A percentile compares a stretch with the other conserved stretches of the same genome.
Evolutionary conservation across 1,140 invertebrate genomes (phyloP).

Genomic region (Platyura marginata): DNA sequence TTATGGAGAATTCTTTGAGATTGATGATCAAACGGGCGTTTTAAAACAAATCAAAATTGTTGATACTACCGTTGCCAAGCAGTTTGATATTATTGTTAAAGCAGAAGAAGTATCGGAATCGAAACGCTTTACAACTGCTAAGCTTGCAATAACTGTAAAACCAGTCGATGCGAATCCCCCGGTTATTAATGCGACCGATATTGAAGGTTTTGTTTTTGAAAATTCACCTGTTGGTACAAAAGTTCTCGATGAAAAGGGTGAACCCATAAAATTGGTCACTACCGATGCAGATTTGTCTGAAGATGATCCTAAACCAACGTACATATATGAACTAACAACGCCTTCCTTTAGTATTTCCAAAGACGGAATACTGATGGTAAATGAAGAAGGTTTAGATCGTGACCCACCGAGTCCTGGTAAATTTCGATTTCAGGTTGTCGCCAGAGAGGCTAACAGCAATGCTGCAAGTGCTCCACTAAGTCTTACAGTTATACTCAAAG

Average conservation of each 20-base stretch:
- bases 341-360: conserved; percentile 62
- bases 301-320: conserved; percentile 51
- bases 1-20: conserved; percentile 66
- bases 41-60: conserved; percentile 63
- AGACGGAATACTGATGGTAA: conserved; percentile 54
- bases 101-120: conserved; percentile 65
- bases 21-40: conserved; percentile 58
- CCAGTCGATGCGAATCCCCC: conserved; percentile 74
- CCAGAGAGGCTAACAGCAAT: conserved; percentile 53
- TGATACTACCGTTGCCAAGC: conserved; percentile 49
- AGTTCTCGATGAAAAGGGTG: conserved; percentile 44
- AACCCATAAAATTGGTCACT: conserved; percentile 51
- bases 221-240: conserved; percentile 68
- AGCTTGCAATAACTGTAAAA: conserved; percentile 59
- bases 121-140: conserved; percentile 60
- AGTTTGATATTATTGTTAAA: conserved; percentile 47
- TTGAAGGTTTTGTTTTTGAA: conserved; percentile 66
- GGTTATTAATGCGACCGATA: conserved; percentile 45
- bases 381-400: conserved; percentile 65
- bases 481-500: conserved; percentile 54
- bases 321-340: conserved; percentile 69
- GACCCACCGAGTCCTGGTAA: conserved; percentile 71
- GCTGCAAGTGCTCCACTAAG: conserved; percentile 65
- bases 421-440: conserved; percentile 61
- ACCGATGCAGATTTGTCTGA: conserved; percentile 67